phyloP scores from a whole-genome alignment of 2,797 vertebrate genomes.

The Momotus momota region DNA sequence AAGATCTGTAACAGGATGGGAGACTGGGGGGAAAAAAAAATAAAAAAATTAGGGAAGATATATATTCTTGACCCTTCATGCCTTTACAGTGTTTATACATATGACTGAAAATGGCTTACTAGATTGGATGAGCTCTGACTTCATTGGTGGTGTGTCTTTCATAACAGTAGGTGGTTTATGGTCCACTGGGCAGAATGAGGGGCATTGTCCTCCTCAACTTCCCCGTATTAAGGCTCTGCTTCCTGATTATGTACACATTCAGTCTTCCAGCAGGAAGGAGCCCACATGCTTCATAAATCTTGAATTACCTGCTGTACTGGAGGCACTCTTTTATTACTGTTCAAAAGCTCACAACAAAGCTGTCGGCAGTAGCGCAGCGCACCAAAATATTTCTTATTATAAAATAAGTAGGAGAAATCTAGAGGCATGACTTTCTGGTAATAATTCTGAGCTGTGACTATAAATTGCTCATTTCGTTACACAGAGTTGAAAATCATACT shows the following conservation, averaged over 20 bases:
- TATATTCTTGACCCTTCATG: background rate
- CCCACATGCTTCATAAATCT: conserved; percentile 50
- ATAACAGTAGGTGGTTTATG: background rate
- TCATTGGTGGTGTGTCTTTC: background rate
- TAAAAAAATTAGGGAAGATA: background rate
- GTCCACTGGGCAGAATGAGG: background rate
- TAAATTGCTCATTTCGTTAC: conserved; percentile 24
- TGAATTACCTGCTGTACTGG: conserved; percentile 35
- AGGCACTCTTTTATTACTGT: conserved; percentile 20
- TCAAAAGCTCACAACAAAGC: conserved; percentile 49
- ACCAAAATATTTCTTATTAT: conserved; percentile 33
- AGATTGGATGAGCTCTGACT: background rate
- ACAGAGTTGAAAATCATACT: background rate
- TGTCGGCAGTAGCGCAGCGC: conserved; percentile 13
- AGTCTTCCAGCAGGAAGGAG: background rate
- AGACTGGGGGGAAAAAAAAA: background rate
- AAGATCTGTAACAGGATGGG: background rate
- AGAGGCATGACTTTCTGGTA: background rate
- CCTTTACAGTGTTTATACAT: background rate
- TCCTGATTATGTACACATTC: background rate
- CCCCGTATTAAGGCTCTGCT: background rate
- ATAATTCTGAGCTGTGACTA: conserved; percentile 31
- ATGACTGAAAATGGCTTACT: background rate
- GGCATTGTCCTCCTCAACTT: background rate
- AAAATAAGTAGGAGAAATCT: conserved; percentile 18